Base-by-base conservation (phyloP, 2,113 vertebrate genomes). In the Alligator sinensis region DNA sequence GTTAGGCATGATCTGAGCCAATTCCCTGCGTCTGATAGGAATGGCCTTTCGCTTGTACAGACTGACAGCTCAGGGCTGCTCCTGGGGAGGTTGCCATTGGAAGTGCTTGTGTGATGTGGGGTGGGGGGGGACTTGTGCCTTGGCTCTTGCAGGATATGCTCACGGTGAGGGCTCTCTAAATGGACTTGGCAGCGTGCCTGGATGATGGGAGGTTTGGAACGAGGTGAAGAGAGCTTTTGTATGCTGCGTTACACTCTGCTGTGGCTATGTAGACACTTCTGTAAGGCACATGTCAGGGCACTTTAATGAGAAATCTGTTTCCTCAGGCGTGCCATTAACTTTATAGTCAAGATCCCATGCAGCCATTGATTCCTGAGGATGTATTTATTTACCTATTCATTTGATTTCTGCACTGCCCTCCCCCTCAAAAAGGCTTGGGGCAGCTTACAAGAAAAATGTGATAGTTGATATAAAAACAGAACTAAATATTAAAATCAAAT, bases 261-360 rank as follows among this genome's bases (percentile, higher is more conserved):
- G 63, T n/a, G 25, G 63, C 28, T 28, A n/a, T n/a, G 63, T 28
- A 28, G 63, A n/a, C 25, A n/a, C 27, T 66, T 66, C 63, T n/a
- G 4, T n/a, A 17, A 27, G 63, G 63, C 27, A 66, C 16, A 15
- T 7, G 4, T 27, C 27, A 17, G 27, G 27, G 25, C 89, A 87
- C 8, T 72, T 55, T 91, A 89, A 87, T 87, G 74, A 82, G 80
- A 92, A 87, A 75, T 64, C 4, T 58, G 80, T 96, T 91, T 72
- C 61, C n/a, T 88, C 83, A 28, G 63, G 58, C 64, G 18, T 12
- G 84, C 55, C 0, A 1, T 64, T 92, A 30, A 24, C 55, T 82
- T 92, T 78, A 82, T 70, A 93, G 70, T 76, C 92, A 89, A 94
- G 80, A 92, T 91, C 61, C 25, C 84, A 7, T 55, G 55, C 64